Base-by-base conservation (phyloP, 2,797 vertebrate species). In the Chaetophractus vellerosus region DNA sequence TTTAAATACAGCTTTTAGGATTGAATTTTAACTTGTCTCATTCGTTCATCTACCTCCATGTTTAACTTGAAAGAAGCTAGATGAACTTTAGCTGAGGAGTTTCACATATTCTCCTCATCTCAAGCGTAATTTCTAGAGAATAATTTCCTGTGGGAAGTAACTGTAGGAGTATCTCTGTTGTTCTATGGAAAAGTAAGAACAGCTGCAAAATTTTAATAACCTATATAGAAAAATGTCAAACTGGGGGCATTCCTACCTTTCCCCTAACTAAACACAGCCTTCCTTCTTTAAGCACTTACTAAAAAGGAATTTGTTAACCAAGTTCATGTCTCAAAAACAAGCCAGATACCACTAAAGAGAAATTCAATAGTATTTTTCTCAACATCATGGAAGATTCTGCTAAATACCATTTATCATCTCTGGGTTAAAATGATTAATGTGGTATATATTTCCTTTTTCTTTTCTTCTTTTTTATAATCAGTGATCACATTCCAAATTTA, bases 61-160 rank as follows among this genome's bases (percentile, higher is more conserved):
- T 92, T 87, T 88, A 31, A 57, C 81, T 96, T 85, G 45, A 96
- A 91, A 96, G 76, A 68, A 93, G 86, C 84, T 96, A 6, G 48
- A 0, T 92, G 94, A 92, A 94, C 89, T 95, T 94, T 95, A 82
- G 63, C 66, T 71, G 76, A 95, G 11, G 69, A 95, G 95, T 96
- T 88, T 95, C 94, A 79, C 80, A 69, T 66, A 33, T 87, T 91
- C 68, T 95, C 80, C 81, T 94, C 91, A 48, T 76, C 90, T 75
- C 76, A 96, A 96, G 88, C 96, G 66, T 36, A 81, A 64, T 61
- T 91, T 97, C 96, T 90, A 90, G 91, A 87, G 59, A 96, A 90
- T 89, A 91, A 95, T 96, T 97, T 98, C 93, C 94, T 98, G 96
- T 96, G 90, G 96, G 96, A 98, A 97, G 86, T 64, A 93, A 94